Evolutionary conservation across 2,888 invertebrate genomes (phyloP), one percentile per base, ranked within the genome.

Genomic region (Agrochola litura): DNA sequence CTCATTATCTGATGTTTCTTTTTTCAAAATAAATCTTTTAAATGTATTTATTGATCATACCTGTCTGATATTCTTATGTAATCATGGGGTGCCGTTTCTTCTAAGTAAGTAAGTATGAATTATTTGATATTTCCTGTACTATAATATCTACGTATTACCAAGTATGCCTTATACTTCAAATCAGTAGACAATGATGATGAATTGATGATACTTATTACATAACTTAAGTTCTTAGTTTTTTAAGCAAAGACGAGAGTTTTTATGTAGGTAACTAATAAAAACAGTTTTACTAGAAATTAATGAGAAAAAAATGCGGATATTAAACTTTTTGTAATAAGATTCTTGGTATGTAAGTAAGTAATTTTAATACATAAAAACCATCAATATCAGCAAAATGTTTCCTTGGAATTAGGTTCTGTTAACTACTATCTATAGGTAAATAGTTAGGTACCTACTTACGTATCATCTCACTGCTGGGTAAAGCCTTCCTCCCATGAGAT

Each of bases 221-320:
- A 19, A 8, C 19, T 19, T 22, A 19, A 9, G 9, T 14, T 46
- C 46, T 46, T 46, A 46, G 46, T 46, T 46, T 54, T 60, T 10
- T 19, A n/a, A 41, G 19, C 9, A 25, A 52, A 52, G 8, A 72
- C 37, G 22, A 19, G 52, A 22, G 22, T 22, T 54, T 52, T 22
- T 22, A 9, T 22, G 6, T 52, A 19, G 2, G 5, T 16, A n/a
- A 43, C 22, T 25, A 61, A 43, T 43, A 63, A 64, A 63, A 75
- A 75, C 43, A n/a, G 14, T 63, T 46, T 37, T 9, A 46, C 30
- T 75, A 63, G 61, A 54, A 63, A 75, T 63, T 30, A 5, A 41
- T 8, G 3, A 61, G 22, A n/a, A 56, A 74, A 37, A 61, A 25
- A 73, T n/a, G 5, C 43, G 52, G 75, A 54, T 43, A 54, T 46